Percentiles rank a stretch among this genome's conserved stretches.
Evolutionary conservation across 2,888 invertebrate genomes (phyloP).

Genomic region (Parnassius orleans): DNA sequence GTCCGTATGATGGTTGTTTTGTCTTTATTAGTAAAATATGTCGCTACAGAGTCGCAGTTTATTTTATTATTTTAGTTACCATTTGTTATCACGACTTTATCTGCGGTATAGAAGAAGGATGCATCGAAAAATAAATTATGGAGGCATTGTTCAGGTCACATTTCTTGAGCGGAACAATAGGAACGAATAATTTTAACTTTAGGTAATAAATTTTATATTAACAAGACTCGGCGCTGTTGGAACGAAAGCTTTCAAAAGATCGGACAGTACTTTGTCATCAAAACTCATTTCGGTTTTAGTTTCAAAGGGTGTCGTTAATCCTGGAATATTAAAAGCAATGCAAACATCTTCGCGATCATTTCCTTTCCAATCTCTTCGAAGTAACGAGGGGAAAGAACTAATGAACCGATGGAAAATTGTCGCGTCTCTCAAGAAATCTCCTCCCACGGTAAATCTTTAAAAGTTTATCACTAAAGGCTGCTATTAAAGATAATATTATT

Average conservation of each 20-base stretch:
- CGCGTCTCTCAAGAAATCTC: constrained; percentile 24
- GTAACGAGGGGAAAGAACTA: constrained; percentile 52
- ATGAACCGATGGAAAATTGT: constrained; percentile 53
- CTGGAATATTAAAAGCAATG: constrained; percentile 65
- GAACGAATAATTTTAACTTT: constrained; percentile 68
- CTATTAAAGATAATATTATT: constrained; percentile 12
- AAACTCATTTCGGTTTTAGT: constrained; percentile 67
- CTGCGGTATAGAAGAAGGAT: constrained; percentile 69
- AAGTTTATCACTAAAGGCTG: constrained; percentile 19
- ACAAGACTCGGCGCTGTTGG: constrained; percentile 45
- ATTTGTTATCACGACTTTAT: constrained; percentile 81
- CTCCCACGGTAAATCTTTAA: constrained; percentile 10
- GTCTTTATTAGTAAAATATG: constrained; percentile 81
- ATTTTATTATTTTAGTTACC: constrained; percentile 81
- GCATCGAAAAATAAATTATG: constrained; percentile 79
- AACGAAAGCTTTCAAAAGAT: constrained; percentile 25
- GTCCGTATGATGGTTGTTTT: constrained; percentile 77
- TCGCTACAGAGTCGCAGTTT: constrained; percentile 68
- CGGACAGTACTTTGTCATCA: constrained; percentile 36
- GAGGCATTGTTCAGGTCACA: constrained; percentile 72
- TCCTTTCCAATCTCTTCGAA: constrained; percentile 45
- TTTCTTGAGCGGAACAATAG: constrained; percentile 72
- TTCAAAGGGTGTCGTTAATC: constrained; percentile 71
- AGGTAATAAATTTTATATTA: constrained; percentile 72
- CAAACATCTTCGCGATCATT: constrained; percentile 58